phyloP scores from a whole-genome alignment of 2,888 invertebrate species.

The Pardosa pseudoannulata region DNA sequence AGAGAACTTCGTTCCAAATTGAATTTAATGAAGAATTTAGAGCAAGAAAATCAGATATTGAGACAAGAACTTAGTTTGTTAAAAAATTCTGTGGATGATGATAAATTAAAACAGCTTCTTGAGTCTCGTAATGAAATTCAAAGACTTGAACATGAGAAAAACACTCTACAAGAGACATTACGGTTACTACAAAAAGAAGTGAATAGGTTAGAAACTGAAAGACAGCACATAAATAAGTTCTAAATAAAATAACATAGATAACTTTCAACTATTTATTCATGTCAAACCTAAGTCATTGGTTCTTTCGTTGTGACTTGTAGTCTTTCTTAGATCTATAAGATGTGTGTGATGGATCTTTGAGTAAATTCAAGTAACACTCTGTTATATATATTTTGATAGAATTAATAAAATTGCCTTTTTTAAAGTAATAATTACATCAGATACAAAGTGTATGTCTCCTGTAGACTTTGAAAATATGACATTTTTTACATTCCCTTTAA shows the following conservation, averaged over 20 bases:
- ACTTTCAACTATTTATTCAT: not conserved
- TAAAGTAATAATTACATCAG: not conserved
- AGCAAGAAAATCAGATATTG: slow-evolving; percentile 65
- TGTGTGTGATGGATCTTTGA: not conserved
- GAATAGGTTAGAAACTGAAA: slow-evolving; percentile 54
- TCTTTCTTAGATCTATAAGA: not conserved
- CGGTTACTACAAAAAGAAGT: slow-evolving; percentile 60
- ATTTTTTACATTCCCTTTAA: too few species aligned
- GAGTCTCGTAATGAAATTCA: slow-evolving; percentile 54
- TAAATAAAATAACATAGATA: not conserved
- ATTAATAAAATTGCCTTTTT: not conserved
- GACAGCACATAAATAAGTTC: slow-evolving; percentile 32
- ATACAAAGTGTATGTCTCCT: not conserved
- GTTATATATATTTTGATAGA: not conserved
- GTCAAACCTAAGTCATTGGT: not conserved
- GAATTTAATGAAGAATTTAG: slow-evolving; percentile 51
- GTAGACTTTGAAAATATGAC: too few species aligned
- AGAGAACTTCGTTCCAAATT: slow-evolving; percentile 62
- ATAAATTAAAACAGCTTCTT: slow-evolving; percentile 48
- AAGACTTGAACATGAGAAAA: slow-evolving; percentile 64
- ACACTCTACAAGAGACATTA: slow-evolving; percentile 57
- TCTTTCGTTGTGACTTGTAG: not conserved
- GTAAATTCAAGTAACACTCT: too few species aligned
- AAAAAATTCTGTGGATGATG: slow-evolving; percentile 33
- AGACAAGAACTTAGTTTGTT: slow-evolving; percentile 56